Evolutionary conservation across 2,888 invertebrate species (phyloP), one percentile per base, ranked within the genome.

Genomic region (Eupithecia exiguata): DNA sequence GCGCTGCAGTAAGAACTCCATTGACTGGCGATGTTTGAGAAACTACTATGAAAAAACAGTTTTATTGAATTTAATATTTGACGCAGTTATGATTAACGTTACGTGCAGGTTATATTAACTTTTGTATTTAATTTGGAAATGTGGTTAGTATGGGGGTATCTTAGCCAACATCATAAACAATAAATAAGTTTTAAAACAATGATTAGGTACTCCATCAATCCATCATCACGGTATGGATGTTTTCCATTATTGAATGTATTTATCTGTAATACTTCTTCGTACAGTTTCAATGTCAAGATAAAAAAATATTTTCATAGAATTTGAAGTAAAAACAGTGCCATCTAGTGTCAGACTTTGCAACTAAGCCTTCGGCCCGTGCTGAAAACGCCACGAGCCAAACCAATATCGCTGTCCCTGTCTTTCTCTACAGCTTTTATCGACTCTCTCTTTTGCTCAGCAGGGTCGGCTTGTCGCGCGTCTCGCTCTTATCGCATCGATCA

Each of bases 401-500:
- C 68, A 58, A 21, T 53, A 81, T 71, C 77, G 76, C 81, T 78
- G 40, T 91, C 89, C 83, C 84, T 83, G 77, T 92, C 83, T 70
- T 74, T 77, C 78, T 67, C 61, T 36, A 68, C 38, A 69, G 74
- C 66, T 72, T 53, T 66, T 84, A 83, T 83, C 72, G 6, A 76
- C 68, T 68, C 18, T 88, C 86, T 86, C 88, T 81, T 78, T 89
- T 81, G n/a, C 78, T 62, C 83, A 67, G 77, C 81, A 80, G 84
- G 85, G 85, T 85, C 82, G 81, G 71, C 71, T 81, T 82, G 89
- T 87, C 89, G 88, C 88, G 86, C 89, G 88, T 90, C 91, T 88
- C 90, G 82, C 86, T 92, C 89, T 89, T 92, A 92, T 92, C 92
- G 89, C 89, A 84, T 90, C 93, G 94, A 94, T 93, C 94, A 93